Percentiles rank a stretch among this genome's conserved stretches.
phyloP scores from a whole-genome alignment of 2,113 vertebrate genomes.

The Chlorodrepanis virens region DNA sequence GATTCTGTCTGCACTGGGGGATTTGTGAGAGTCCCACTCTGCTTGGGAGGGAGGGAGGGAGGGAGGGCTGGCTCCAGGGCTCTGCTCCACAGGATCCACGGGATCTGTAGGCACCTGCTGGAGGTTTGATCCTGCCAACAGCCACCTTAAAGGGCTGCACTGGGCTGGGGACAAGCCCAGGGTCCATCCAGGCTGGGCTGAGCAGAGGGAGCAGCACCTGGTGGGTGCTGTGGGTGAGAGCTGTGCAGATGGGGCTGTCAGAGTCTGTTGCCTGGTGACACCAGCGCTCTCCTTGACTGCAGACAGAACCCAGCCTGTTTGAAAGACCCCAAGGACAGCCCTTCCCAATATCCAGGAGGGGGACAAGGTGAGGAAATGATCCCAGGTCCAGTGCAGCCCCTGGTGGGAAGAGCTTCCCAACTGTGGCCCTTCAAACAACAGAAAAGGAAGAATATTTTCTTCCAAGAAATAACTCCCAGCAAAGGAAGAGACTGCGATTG shows the following conservation, averaged over 20 bases:
- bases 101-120: fast-evolving
- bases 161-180: neutral
- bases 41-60: neutral
- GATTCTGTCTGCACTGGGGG: neutral
- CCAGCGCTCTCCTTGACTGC: neutral
- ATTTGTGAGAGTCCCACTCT: neutral
- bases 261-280: neutral
- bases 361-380: neutral
- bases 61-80: neutral
- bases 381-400: fast-evolving
- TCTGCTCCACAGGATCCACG: fast-evolving
- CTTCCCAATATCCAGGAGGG: neutral
- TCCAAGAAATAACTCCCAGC: neutral
- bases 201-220: neutral
- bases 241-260: neutral
- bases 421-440: neutral
- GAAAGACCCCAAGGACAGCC: neutral
- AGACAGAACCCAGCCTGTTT: neutral
- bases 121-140: neutral
- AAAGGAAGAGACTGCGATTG: neutral
- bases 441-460: neutral
- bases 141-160: neutral
- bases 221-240: neutral
- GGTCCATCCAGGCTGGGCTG: neutral
- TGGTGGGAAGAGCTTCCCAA: neutral